phyloP scores from a whole-genome alignment of 2,113 vertebrate genomes.

The Tychaedon coryphoeus region DNA sequence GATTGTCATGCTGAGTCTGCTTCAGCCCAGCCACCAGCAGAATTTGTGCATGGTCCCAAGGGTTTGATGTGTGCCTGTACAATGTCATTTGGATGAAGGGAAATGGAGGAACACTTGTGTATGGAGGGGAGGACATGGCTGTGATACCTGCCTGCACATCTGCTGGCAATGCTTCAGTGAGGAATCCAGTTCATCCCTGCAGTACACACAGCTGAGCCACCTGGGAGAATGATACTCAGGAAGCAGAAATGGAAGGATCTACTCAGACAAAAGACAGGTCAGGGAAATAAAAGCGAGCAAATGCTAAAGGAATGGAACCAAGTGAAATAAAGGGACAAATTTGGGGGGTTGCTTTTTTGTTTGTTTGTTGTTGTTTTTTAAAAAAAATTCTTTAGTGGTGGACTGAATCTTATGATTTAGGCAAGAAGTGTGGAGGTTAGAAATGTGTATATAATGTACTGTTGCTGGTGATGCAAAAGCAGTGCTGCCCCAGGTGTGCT shows the following conservation, averaged over 20 bases:
- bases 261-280: background rate
- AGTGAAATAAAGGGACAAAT: background rate
- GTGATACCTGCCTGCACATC: background rate
- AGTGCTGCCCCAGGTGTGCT: background rate
- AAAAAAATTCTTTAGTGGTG: background rate
- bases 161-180: background rate
- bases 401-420: background rate
- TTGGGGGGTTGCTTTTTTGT: background rate
- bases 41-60: background rate
- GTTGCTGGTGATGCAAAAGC: background rate
- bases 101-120: background rate
- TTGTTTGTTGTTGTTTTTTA: background rate
- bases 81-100: background rate
- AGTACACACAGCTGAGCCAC: background rate
- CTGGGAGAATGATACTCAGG: background rate
- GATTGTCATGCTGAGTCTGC: background rate
- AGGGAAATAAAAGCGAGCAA: background rate
- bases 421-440: background rate
- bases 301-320: background rate
- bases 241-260: background rate
- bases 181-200: background rate
- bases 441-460: background rate
- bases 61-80: background rate
- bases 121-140: background rate
- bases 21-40: background rate